Evolutionary conservation across 2,797 vertebrate species (phyloP).

Genomic region (Catharus ustulatus): DNA sequence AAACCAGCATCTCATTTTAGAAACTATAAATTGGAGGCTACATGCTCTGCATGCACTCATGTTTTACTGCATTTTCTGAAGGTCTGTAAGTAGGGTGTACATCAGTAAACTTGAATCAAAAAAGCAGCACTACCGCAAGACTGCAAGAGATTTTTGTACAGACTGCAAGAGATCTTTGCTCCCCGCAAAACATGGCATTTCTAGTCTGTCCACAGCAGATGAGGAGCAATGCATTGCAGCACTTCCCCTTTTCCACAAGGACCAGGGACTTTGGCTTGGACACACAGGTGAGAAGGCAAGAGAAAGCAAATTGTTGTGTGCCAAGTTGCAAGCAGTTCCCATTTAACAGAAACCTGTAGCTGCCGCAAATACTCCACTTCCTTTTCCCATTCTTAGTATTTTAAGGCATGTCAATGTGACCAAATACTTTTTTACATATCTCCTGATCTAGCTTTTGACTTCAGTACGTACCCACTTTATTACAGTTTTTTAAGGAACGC

Average conservation of each 20-base stretch:
- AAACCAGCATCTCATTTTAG: neutral
- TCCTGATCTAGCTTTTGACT: neutral
- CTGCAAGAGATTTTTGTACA: too few species aligned
- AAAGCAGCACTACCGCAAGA: neutral
- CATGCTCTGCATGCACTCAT: neutral
- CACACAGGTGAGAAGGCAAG: rapidly evolving
- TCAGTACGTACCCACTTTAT: neutral
- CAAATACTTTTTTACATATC: neutral
- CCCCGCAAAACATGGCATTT: neutral
- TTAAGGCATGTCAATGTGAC: neutral
- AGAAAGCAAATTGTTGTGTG: neutral
- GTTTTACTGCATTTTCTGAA: neutral
- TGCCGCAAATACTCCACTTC: neutral
- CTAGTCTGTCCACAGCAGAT: neutral
- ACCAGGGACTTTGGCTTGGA: neutral
- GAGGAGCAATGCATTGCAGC: neutral
- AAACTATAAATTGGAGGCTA: neutral
- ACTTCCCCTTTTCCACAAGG: neutral
- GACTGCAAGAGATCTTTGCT: neutral
- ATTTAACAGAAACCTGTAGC: neutral
- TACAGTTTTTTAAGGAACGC: rapidly evolving
- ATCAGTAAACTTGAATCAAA: neutral
- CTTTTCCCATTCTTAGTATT: neutral
- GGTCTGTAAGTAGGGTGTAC: neutral
- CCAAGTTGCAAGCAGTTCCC: neutral